These are phyloP conservation scores for Laothoe populi DNA, from an alignment of 2,888 invertebrate genomes.

Conservation along the genomic window DNA sequence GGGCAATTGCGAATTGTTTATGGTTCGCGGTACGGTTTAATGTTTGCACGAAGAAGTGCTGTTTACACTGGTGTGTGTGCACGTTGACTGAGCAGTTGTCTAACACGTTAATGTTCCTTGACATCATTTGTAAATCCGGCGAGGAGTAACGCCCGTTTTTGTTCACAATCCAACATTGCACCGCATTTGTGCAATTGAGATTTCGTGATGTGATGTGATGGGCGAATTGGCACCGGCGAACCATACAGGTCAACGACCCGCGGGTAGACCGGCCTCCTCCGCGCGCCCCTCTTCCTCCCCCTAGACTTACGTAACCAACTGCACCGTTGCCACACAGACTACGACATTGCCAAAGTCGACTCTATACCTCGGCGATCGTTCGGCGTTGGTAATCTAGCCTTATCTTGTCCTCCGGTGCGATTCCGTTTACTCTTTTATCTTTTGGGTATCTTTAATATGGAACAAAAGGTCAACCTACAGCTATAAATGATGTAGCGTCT, in stretches of 20 bases:
- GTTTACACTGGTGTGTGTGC: slow-evolving; percentile 29
- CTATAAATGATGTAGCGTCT: not conserved
- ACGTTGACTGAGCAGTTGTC: slow-evolving; percentile 9
- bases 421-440: slow-evolving; percentile 1
- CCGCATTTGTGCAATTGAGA: slow-evolving; percentile 71
- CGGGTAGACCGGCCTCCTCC: slow-evolving; percentile 54
- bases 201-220: slow-evolving; percentile 78
- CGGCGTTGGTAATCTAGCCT: slow-evolving; percentile 58
- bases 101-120: slow-evolving; percentile 46
- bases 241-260: slow-evolving; percentile 78
- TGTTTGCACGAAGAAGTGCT: slow-evolving; percentile 11
- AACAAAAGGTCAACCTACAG: not conserved
- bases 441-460: not conserved
- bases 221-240: slow-evolving; percentile 80
- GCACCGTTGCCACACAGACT: slow-evolving; percentile 74
- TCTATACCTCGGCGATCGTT: slow-evolving; percentile 58
- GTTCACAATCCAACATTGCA: slow-evolving; percentile 52
- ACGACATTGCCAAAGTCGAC: slow-evolving; percentile 73
- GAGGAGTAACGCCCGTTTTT: slow-evolving; percentile 51
- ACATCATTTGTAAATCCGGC: slow-evolving; percentile 52
- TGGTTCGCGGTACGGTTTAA: slow-evolving; percentile 18
- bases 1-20: slow-evolving; percentile 20
- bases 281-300: slow-evolving; percentile 42
- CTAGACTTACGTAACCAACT: slow-evolving; percentile 63
- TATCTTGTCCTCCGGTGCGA: slow-evolving; percentile 40